Conservation (phyloP, 2,113 vertebrate species). For the Plecturocebus donacophilus region DNA sequence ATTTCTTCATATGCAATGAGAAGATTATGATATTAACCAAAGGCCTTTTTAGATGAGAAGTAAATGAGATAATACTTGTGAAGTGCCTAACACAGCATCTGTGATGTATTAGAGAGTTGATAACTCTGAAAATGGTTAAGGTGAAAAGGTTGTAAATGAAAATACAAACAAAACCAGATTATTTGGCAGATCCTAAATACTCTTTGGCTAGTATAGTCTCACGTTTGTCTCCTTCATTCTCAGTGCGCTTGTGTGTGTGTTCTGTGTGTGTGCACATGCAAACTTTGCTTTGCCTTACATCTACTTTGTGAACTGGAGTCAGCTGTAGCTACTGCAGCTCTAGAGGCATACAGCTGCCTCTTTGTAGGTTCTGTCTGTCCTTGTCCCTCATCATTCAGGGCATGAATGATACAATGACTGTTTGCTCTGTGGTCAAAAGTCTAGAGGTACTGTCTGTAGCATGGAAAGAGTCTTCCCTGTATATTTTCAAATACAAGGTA, state of each 20-base stretch:
- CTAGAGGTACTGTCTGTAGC: accelerated
- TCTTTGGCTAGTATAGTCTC: too few species aligned
- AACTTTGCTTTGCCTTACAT: background rate
- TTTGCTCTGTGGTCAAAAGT: slow-evolving; percentile 6
- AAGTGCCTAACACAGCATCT: background rate
- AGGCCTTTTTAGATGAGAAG: background rate
- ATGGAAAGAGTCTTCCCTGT: background rate
- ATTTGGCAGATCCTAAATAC: background rate
- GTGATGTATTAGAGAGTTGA: too few species aligned
- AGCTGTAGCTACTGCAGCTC: background rate
- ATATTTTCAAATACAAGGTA: slow-evolving; percentile 8
- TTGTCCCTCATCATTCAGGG: background rate
- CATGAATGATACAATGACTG: background rate
- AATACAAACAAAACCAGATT: background rate
- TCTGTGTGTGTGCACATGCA: accelerated
- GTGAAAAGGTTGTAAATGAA: background rate
- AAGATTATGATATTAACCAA: background rate
- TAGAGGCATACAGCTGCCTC: too few species aligned
- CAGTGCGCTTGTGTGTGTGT: accelerated
- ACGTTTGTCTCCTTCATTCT: background rate
- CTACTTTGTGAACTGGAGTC: background rate
- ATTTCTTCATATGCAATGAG: background rate
- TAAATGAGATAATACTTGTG: background rate
- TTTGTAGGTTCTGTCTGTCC: background rate
- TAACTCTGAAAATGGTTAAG: background rate